Evolutionary conservation across 2,888 invertebrate species (phyloP), one percentile per base, ranked within the genome.

Genomic region (Anagyrus pseudococci): DNA sequence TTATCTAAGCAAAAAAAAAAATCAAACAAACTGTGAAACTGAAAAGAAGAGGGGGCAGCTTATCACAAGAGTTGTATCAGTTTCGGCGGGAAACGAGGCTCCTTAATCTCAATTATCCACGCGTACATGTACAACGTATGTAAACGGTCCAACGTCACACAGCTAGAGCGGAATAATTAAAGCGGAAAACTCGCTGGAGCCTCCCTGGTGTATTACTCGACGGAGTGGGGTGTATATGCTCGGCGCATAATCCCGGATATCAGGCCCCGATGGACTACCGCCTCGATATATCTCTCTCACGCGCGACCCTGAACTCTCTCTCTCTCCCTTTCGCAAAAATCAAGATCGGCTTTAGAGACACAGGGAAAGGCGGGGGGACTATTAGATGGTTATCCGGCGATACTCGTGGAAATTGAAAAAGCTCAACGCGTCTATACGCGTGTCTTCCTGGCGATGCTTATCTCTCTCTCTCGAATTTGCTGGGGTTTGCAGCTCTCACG

Each of bases 111-210:
- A 70, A 72, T 73, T 71, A 72, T 70, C 67, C 60, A 69, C 68
- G 67, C 65, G 69, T 23, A 4, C 17, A n/a, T 13, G 25, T 2
- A 37, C 50, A 37, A 43, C 26, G 52, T 44, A 17, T 2, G 10
- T 15, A 13, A 23, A 40, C 25, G 20, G 8, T 25, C 7, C 33
- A 19, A 62, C 66, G 68, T 65, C 71, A 70, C 4, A 10, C 40
- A n/a, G 7, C 40, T 4, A 76, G 75, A 73, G 69, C 68, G 63
- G 59, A 71, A 72, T 77, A 76, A 77, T 77, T 77, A 76, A 75
- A 71, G 74, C 71, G 67, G 68, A 66, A 68, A 43, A 69, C 47
- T 65, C 68, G 74, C 71, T 68, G 56, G 66, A 71, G 73, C 70
- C 71, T 15, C 37, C 19, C 13, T 43, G 60, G 40, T 66, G 59